A percentile compares a stretch with the other conserved stretches of the same genome.
phyloP scores from a whole-genome alignment of 2,113 vertebrate species.

The Empidonax alnorum region DNA sequence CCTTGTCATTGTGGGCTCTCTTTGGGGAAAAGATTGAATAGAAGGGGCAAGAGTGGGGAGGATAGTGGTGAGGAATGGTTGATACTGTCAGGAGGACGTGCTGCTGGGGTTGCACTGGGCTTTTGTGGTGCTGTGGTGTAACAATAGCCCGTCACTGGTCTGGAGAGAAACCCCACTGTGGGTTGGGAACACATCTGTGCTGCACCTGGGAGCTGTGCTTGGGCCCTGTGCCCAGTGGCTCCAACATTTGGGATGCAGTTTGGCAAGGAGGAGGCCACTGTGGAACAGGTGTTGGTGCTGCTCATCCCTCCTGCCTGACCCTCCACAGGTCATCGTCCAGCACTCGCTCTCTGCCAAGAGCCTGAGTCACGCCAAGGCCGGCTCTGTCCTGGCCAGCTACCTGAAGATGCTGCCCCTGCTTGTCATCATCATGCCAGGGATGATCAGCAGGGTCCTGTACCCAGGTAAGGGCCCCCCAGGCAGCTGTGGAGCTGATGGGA shows the following conservation, averaged over 20 bases:
- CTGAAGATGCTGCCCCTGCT: conserved; percentile 92
- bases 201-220: accelerated
- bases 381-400: conserved; percentile 89
- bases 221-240: accelerated
- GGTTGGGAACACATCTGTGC: accelerated
- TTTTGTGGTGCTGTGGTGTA: not conserved
- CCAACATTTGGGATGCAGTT: not conserved
- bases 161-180: not conserved
- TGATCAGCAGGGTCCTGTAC: conserved; percentile 92
- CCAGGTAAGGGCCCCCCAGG: conserved; percentile 76
- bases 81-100: not conserved
- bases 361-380: conserved; percentile 88
- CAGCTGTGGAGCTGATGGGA: accelerated
- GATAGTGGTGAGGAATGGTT: not conserved
- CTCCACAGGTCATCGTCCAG: conserved; percentile 87
- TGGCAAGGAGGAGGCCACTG: not conserved
- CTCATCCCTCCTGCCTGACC: not conserved
- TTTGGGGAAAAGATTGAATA: not conserved
- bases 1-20: not conserved
- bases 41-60: not conserved
- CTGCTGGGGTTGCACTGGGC: not conserved
- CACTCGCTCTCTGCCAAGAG: conserved; percentile 88
- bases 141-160: not conserved
- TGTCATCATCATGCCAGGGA: conserved; percentile 89
- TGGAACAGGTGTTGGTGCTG: not conserved